Conservation (phyloP, 2,797 vertebrate genomes). For the Menidia menidia region DNA sequence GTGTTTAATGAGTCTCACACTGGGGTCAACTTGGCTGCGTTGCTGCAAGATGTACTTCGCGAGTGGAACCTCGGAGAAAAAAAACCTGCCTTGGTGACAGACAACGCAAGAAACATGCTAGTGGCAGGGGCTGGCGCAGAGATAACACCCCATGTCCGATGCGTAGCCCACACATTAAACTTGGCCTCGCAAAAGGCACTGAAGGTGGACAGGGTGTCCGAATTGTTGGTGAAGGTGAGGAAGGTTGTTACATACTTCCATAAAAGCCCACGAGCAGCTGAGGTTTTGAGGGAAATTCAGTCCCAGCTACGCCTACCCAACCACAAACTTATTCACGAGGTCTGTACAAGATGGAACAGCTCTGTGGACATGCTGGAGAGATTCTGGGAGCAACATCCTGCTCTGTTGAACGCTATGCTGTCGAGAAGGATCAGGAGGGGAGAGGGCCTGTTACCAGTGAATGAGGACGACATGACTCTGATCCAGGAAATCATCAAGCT, state of each 20-base stretch:
- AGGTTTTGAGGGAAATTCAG: not conserved
- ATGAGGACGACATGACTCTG: not conserved
- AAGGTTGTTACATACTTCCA: not conserved
- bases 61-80: too few relatives aligned
- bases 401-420: not conserved
- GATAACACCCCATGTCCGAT: too few relatives aligned
- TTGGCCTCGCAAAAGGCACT: too few relatives aligned
- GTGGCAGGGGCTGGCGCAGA: too few relatives aligned
- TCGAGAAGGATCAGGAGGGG: not conserved
- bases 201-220: too few relatives aligned
- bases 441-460: not conserved
- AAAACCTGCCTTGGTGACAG: too few relatives aligned
- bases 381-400: not conserved
- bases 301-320: too few relatives aligned
- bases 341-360: not conserved
- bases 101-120: too few relatives aligned
- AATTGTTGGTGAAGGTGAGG: too few relatives aligned
- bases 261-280: not conserved
- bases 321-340: too few relatives aligned
- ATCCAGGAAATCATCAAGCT: not conserved
- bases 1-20: not conserved
- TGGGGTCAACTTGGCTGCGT: not conserved
- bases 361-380: not conserved
- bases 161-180: too few relatives aligned
- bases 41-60: not conserved